Percentiles rank a stretch among this genome's conserved stretches.
These are phyloP conservation scores for Molanna angustata DNA, from an alignment of 2,888 invertebrate species.

Conservation along the genomic window DNA sequence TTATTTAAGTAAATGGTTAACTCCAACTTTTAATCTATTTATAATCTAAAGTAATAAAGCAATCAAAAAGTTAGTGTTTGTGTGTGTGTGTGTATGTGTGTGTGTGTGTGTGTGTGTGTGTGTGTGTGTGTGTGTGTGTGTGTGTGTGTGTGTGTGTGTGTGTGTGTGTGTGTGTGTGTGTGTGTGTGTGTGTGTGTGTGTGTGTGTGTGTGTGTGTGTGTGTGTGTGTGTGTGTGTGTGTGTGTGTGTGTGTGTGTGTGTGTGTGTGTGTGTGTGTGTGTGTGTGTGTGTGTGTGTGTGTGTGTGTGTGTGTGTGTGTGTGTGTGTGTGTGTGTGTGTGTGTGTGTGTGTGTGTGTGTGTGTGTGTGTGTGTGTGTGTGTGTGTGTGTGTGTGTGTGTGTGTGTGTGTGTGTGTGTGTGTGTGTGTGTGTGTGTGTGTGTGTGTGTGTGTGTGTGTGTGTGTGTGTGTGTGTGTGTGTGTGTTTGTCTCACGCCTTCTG, in stretches of 20 bases:
- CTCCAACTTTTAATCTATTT: no score
- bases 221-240: neutral
- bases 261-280: neutral
- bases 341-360: neutral
- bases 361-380: neutral
- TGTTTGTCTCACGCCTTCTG: no score
- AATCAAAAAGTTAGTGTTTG: no score
- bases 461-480: no score
- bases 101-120: neutral
- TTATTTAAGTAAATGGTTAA: no score
- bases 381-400: neutral
- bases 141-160: neutral
- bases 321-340: neutral
- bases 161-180: neutral
- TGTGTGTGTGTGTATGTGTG: neutral
- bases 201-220: neutral
- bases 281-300: neutral
- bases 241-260: neutral
- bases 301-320: neutral
- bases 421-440: neutral
- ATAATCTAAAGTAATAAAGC: no score
- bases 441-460: neutral
- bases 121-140: neutral
- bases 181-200: neutral
- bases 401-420: neutral